phyloP scores from a whole-genome alignment of 2,113 vertebrate genomes.

The Acinonyx jubatus region DNA sequence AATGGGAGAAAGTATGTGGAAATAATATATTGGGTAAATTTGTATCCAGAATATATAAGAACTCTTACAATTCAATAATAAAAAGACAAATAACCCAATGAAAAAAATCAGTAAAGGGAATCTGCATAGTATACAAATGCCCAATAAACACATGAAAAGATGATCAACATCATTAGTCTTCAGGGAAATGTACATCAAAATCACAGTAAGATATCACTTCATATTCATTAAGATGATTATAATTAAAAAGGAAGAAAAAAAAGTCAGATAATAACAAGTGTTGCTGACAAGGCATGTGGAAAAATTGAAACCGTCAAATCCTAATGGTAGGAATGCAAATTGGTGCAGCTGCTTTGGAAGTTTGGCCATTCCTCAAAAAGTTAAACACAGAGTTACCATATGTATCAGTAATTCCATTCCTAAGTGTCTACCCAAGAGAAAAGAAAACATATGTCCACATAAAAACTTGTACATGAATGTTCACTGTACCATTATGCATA shows the following conservation, averaged over 20 bases:
- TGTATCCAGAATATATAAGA: background rate
- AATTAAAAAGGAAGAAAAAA: background rate
- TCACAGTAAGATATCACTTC: background rate
- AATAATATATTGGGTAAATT: background rate
- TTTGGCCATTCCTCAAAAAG: background rate
- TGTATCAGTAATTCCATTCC: background rate
- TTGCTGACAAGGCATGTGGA: background rate
- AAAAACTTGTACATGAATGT: background rate
- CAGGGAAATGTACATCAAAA: conserved; percentile 15
- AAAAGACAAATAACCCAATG: background rate
- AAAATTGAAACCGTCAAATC: background rate
- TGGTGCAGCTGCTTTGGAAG: background rate
- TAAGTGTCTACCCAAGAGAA: background rate
- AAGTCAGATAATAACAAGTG: background rate
- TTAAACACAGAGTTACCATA: background rate
- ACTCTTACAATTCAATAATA: background rate
- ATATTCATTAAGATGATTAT: background rate
- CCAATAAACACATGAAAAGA: background rate
- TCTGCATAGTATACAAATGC: background rate
- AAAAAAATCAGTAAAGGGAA: background rate
- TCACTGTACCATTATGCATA: background rate
- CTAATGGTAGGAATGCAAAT: background rate
- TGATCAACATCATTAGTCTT: background rate
- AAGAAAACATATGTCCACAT: background rate
- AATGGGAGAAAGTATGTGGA: background rate